A percentile compares a stretch with the other conserved stretches of the same genome.
Conservation (phyloP, 2,888 invertebrate species). For the Trichopoda pennipes region DNA sequence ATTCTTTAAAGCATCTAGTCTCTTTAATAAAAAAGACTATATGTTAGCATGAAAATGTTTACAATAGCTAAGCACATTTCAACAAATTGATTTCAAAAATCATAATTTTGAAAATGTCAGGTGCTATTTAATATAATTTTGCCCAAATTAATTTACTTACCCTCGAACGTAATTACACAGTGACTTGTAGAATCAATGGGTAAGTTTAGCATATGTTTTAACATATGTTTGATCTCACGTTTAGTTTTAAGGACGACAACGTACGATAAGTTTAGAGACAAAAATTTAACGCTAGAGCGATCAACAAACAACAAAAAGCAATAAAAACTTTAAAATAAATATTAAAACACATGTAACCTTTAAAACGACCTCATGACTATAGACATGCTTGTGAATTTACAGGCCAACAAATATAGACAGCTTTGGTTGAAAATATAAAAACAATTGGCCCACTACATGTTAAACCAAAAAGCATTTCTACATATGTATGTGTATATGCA, state of each 20-base stretch:
- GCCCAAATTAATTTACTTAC: neutral
- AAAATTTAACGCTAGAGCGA: conserved; percentile 52
- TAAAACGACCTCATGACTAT: conserved; percentile 62
- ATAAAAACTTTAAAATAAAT: conserved; percentile 1
- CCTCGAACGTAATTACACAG: too few relatives aligned
- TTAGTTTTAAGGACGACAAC: conserved; percentile 59
- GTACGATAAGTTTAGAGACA: conserved; percentile 55
- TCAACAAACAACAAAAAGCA: conserved; percentile 37
- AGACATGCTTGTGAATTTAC: conserved; percentile 65
- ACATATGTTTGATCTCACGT: conserved; percentile 71
- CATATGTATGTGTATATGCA: neutral
- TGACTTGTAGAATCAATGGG: conserved; percentile 41
- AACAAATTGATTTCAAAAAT: too few relatives aligned
- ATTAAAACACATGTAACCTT: conserved; percentile 57
- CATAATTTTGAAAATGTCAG: too few relatives aligned
- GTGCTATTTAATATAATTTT: too few relatives aligned
- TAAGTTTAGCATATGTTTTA: conserved; percentile 67
- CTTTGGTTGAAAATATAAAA: conserved; percentile 9
- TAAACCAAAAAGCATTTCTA: neutral
- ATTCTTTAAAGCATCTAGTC: too few relatives aligned
- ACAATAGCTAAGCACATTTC: too few relatives aligned
- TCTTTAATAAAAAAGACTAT: too few relatives aligned
- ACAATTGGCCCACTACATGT: neutral
- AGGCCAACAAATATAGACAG: conserved; percentile 57
- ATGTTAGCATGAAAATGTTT: too few relatives aligned